phyloP scores from a whole-genome alignment of 2,888 invertebrate genomes.

The Deilephila porcellus region DNA sequence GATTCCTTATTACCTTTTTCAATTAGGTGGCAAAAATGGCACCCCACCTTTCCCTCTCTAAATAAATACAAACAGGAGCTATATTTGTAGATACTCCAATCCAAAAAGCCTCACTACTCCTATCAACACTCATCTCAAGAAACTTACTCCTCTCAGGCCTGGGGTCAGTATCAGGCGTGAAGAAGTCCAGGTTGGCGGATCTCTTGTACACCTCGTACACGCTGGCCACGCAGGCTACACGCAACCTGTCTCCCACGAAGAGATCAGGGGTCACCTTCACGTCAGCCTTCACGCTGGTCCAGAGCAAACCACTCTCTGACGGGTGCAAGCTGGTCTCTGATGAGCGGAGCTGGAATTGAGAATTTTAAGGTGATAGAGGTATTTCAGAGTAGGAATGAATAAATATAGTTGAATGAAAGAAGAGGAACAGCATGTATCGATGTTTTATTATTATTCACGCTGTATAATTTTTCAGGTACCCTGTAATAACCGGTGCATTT shows the following conservation, averaged over 20 bases:
- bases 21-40: too few species aligned
- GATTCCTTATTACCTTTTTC: too few species aligned
- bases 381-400: background rate
- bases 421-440: too few species aligned
- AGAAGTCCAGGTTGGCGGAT: slow-evolving; percentile 88
- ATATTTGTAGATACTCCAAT: too few species aligned
- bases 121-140: background rate
- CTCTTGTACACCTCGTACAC: slow-evolving; percentile 88
- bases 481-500: too few species aligned
- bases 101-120: too few species aligned
- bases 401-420: too few species aligned
- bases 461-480: too few species aligned
- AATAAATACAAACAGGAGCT: too few species aligned
- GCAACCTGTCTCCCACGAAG: slow-evolving; percentile 86
- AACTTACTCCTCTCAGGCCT: slow-evolving; percentile 91
- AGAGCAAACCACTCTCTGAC: slow-evolving; percentile 78
- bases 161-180: slow-evolving; percentile 89
- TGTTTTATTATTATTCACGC: too few species aligned
- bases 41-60: too few species aligned
- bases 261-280: slow-evolving; percentile 84
- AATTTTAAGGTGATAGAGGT: background rate
- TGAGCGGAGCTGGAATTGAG: slow-evolving; percentile 66
- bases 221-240: slow-evolving; percentile 89
- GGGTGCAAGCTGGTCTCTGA: slow-evolving; percentile 74
- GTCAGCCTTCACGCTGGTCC: slow-evolving; percentile 85